phyloP scores from a whole-genome alignment of 2,113 vertebrate species.

The Loxodonta africana region DNA sequence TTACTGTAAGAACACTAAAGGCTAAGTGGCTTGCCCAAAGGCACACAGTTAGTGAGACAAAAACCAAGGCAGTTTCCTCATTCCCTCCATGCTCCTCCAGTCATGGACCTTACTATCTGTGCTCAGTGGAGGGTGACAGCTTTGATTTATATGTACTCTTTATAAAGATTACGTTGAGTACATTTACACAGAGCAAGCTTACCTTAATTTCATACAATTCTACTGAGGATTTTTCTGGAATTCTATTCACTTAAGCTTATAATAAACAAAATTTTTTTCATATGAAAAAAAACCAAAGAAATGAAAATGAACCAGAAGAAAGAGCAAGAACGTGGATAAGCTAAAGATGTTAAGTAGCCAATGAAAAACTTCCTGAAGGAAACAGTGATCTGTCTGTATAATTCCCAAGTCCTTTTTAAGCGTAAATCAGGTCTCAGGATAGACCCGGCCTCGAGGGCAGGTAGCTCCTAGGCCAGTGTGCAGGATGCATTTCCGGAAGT shows the following conservation, averaged over 20 bases:
- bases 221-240: conserved; percentile 20
- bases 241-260: conserved; percentile 2
- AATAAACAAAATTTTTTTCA: conserved; percentile 61
- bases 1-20: background rate
- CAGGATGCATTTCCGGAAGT: background rate
- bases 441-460: background rate
- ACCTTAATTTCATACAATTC: background rate
- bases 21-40: background rate
- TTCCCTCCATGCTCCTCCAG: background rate
- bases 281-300: background rate
- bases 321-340: background rate
- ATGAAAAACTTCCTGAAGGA: conserved; percentile 30
- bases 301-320: conserved; percentile 39
- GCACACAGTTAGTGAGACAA: background rate
- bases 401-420: background rate
- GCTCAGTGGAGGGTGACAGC: background rate
- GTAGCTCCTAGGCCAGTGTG: background rate
- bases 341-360: background rate
- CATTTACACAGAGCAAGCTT: conserved; percentile 16
- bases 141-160: conserved; percentile 26
- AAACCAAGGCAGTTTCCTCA: background rate
- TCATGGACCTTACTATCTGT: background rate
- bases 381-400: background rate
- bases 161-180: background rate
- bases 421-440: background rate